Conservation (phyloP, 2,797 vertebrate species). For the Channallabes apus region DNA sequence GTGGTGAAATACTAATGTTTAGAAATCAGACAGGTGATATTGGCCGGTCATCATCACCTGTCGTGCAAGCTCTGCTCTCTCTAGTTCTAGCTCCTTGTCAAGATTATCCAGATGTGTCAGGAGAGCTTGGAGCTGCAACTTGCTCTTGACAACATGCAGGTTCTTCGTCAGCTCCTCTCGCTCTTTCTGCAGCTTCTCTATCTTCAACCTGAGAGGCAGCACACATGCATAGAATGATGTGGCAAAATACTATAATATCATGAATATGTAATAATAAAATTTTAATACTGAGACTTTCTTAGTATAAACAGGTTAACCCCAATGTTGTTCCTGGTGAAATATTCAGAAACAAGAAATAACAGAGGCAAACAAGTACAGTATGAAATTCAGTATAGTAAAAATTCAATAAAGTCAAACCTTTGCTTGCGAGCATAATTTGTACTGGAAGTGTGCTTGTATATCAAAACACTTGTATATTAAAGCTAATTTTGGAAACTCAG, state of each 20-base stretch:
- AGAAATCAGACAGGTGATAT: not conserved
- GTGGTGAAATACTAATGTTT: no score
- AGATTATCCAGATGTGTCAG: slow-evolving; percentile 67
- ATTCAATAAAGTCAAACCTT: not conserved
- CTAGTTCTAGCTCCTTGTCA: slow-evolving; percentile 66
- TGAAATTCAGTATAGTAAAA: not conserved
- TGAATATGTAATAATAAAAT: no score
- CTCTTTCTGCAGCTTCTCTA: slow-evolving; percentile 71
- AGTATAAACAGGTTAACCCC: no score
- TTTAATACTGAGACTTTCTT: not conserved
- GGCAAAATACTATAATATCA: not conserved
- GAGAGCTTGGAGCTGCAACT: slow-evolving; percentile 63
- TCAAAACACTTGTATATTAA: no score
- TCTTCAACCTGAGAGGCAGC: slow-evolving; percentile 68
- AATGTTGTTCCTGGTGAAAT: not conserved
- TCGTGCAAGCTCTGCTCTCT: slow-evolving; percentile 71
- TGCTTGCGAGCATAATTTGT: no score
- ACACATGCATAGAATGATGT: slow-evolving; percentile 25
- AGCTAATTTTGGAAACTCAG: no score
- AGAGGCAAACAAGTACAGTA: not conserved
- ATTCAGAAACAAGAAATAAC: not conserved
- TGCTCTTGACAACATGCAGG: slow-evolving; percentile 65
- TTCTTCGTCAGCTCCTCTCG: slow-evolving; percentile 72
- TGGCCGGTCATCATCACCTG: slow-evolving; percentile 67
- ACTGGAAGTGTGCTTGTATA: no score